A percentile compares a stretch with the other conserved stretches of the same genome.
These are phyloP conservation scores for Phyllotis vaccarum DNA, from an alignment of 2,797 vertebrate genomes.

Conservation along the genomic window DNA sequence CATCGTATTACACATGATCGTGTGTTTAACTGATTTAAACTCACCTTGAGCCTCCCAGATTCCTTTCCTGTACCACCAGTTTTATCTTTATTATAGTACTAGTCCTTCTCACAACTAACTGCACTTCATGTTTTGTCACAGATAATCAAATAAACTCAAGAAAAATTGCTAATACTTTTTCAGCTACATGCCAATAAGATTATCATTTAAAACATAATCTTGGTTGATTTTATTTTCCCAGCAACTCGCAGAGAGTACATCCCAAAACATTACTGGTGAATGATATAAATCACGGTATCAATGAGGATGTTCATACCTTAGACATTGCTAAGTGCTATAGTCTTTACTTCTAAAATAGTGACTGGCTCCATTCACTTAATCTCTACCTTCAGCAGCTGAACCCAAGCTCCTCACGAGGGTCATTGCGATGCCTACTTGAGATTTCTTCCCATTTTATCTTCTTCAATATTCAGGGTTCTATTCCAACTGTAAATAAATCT, in stretches of 20 bases:
- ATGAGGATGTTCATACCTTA: background rate
- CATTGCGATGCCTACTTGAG: background rate
- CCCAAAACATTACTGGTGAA: conserved; percentile 3
- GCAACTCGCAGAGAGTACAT: background rate
- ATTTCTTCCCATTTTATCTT: background rate
- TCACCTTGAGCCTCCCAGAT: background rate
- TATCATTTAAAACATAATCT: conserved; percentile 11
- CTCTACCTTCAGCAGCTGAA: background rate
- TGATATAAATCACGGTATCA: background rate
- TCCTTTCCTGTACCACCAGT: background rate
- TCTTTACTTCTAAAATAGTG: background rate
- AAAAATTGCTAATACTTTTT: conserved; percentile 19
- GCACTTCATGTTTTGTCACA: background rate
- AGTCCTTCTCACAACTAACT: conserved; percentile 10
- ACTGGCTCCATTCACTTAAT: background rate
- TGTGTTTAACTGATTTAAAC: background rate
- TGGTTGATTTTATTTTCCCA: background rate
- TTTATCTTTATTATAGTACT: background rate
- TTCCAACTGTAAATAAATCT: conserved; percentile 2
- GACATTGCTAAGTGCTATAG: background rate
- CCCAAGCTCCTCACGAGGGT: background rate
- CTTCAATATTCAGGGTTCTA: background rate
- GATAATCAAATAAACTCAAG: conserved; percentile 7
- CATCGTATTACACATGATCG: background rate
- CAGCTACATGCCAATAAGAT: background rate